Evolutionary conservation across 1,140 invertebrate species (phyloP).

Genomic region (Trissolcus basalis): DNA sequence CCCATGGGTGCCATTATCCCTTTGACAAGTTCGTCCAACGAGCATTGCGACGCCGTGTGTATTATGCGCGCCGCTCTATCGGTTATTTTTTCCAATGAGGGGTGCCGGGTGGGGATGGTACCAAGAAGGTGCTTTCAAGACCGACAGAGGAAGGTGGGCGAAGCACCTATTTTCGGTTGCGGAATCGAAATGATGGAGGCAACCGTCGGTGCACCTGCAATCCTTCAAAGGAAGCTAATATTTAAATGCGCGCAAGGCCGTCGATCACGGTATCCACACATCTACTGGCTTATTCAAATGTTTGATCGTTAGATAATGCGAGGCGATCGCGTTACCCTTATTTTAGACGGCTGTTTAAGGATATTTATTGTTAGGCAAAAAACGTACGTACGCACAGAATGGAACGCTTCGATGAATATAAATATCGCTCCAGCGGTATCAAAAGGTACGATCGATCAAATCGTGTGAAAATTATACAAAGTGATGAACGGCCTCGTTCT

Average conservation of each 20-base stretch:
- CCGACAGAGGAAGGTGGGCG: conserved; percentile 38
- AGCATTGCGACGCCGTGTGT: conserved; percentile 28
- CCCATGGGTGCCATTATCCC: conserved; percentile 59
- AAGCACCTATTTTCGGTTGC: conserved; percentile 50
- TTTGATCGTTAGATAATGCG: conserved; percentile 61
- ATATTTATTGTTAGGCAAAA: conserved; percentile 45
- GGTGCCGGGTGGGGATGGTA: conserved; percentile 25
- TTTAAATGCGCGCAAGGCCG: conserved; percentile 54
- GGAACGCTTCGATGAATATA: conserved; percentile 25
- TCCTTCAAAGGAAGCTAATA: conserved; percentile 60
- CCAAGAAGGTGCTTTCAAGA: conserved; percentile 42
- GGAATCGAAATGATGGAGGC: conserved; percentile 36
- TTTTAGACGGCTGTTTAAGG: conserved; percentile 32
- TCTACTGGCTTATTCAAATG: conserved; percentile 58
- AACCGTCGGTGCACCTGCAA: conserved; percentile 56
- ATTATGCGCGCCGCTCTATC: conserved; percentile 54
- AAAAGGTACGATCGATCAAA: too few relatives aligned
- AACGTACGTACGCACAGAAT: conserved; percentile 28
- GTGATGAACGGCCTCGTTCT: too few relatives aligned
- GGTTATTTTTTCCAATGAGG: conserved; percentile 58
- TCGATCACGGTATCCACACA: conserved; percentile 55
- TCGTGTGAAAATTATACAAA: too few relatives aligned
- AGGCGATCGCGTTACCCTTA: conserved; percentile 51
- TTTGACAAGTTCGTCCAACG: conserved; percentile 58
- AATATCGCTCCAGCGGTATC: conserved; percentile 15